phyloP scores from a whole-genome alignment of 2,888 invertebrate species.

The Pachydiplax longipennis region DNA sequence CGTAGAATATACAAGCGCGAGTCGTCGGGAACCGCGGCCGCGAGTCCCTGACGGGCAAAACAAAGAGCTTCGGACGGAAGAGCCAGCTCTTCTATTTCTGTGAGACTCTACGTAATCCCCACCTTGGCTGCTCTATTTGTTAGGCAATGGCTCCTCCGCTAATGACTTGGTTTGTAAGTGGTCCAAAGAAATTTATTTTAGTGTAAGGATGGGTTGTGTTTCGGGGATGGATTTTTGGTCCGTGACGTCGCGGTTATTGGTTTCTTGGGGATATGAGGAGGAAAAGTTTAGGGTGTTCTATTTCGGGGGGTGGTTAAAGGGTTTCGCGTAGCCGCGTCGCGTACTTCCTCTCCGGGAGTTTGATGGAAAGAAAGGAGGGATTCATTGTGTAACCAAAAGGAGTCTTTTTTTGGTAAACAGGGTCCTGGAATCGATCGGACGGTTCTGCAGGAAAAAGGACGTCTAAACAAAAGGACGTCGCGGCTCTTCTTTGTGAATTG shows the following conservation, averaged over 20 bases:
- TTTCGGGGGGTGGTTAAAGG: neutral
- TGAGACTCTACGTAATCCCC: conserved; percentile 22
- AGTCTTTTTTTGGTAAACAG: no score
- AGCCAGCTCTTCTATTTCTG: conserved; percentile 50
- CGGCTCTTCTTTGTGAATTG: no score
- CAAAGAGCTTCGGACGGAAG: conserved; percentile 52
- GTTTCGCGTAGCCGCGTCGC: no score
- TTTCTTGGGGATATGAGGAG: neutral
- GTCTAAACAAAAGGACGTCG: no score
- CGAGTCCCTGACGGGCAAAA: conserved; percentile 51
- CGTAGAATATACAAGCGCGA: conserved; percentile 37
- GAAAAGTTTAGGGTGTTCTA: neutral
- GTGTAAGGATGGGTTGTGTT: neutral
- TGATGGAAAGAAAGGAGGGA: no score
- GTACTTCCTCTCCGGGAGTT: no score
- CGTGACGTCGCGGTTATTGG: neutral
- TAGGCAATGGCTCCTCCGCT: conserved; percentile 5
- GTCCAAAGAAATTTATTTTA: conserved; percentile 11
- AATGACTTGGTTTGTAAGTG: conserved; percentile 19
- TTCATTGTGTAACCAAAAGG: no score
- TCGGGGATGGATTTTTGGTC: neutral
- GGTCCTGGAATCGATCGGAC: no score
- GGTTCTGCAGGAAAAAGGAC: no score
- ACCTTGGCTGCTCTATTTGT: conserved; percentile 16
- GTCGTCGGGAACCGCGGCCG: conserved; percentile 47